Percentiles rank a stretch among this genome's conserved stretches.
These are phyloP conservation scores for Caenorhabditis sp. DNA, from an alignment of 2,888 invertebrate genomes.

Conservation along the genomic window DNA sequence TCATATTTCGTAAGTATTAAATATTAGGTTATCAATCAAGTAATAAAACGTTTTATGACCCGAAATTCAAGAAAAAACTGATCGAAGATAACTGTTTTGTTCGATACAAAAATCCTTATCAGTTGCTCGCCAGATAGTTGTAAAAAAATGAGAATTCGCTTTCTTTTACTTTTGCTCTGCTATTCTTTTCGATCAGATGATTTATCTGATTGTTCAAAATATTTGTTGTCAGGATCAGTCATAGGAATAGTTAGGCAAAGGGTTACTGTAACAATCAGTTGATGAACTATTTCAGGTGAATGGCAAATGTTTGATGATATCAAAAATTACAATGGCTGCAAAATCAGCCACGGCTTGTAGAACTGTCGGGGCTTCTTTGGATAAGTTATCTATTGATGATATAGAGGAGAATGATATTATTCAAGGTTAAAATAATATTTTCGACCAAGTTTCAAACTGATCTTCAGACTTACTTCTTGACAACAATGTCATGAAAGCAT, in stretches of 20 bases:
- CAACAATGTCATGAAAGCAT: neutral
- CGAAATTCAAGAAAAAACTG: too few species aligned
- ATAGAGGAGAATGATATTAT: conserved; percentile 15
- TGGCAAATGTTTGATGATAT: conserved; percentile 18
- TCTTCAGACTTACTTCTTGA: conserved; percentile 8
- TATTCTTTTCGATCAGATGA: neutral
- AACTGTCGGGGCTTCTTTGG: neutral
- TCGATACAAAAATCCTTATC: neutral
- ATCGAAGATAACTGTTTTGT: too few species aligned
- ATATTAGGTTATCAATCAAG: too few species aligned
- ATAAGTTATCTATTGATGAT: conserved; percentile 13
- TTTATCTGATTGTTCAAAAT: neutral
- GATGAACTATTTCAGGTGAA: conserved; percentile 9
- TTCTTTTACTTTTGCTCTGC: neutral
- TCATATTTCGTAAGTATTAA: too few species aligned
- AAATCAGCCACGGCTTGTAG: neutral
- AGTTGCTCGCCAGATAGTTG: neutral
- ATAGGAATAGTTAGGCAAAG: neutral
- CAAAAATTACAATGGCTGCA: neutral
- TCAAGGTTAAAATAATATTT: too few species aligned
- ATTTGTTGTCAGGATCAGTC: neutral
- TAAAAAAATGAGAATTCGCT: neutral
- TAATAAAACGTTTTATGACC: too few species aligned
- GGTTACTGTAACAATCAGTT: neutral
- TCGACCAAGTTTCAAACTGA: neutral